Evolutionary conservation across 1,140 invertebrate genomes (phyloP).

Genomic region (Papilio dardanus): DNA sequence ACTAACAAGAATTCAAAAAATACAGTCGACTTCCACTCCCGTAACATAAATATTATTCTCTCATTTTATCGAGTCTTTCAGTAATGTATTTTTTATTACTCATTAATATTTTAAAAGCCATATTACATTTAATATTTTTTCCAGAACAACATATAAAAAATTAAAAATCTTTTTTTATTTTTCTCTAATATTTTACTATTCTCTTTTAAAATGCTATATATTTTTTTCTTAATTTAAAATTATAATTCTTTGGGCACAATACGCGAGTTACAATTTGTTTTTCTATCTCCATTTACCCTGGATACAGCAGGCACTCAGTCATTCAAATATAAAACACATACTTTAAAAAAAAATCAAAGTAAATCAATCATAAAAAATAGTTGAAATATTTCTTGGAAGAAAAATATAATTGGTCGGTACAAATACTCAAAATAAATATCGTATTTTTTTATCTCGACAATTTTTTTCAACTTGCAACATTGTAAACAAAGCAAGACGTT

Average conservation of each 20-base stretch:
- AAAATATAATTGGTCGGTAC: constrained; percentile 12
- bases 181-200: not conserved
- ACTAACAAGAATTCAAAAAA: not conserved
- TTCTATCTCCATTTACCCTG: constrained; percentile 7
- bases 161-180: not conserved
- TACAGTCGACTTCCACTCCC: not conserved
- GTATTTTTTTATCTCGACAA: not conserved
- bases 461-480: constrained; percentile 13
- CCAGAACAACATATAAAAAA: not conserved
- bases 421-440: not conserved
- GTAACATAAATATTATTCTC: not conserved
- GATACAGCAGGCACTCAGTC: not conserved
- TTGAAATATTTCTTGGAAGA: not conserved
- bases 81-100: not conserved
- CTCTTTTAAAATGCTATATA: not conserved
- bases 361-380: not conserved
- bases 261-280: not conserved
- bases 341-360: not conserved
- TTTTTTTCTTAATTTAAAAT: constrained; percentile 2
- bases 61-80: no score
- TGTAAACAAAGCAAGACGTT: not conserved
- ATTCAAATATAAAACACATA: not conserved
- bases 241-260: not conserved
- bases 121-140: not conserved
- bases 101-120: not conserved